Evolutionary conservation across 2,113 vertebrate genomes (phyloP), one percentile per base, ranked within the genome.

Genomic region (Engraulis encrasicolus): DNA sequence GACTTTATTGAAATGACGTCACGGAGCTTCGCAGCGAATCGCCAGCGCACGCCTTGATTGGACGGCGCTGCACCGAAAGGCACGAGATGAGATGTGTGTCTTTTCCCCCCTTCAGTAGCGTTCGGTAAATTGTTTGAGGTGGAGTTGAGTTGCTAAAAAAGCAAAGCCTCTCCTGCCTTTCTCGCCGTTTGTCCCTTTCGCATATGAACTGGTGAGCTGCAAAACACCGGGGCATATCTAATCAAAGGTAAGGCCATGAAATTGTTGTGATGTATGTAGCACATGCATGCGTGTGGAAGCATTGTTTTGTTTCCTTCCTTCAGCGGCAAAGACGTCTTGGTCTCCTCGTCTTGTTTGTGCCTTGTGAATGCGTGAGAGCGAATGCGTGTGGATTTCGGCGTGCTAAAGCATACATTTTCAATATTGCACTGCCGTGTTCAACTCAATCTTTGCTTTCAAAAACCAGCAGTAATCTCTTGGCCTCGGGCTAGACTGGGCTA

Each of bases 1-100:
- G 58, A 23, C 58, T 66, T 66, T 66, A 66, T 66, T 66, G 58
- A 66, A 66, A 66, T 66, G 58, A 66, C 58, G 31, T 66, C 58
- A 66, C 58, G 11, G 58, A 23, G n/a, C n/a, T 14, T 66, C 58
- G 23, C 23, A 66, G 58, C 58, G 58, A 66, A 66, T 66, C 58
- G n/a, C 58, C 1, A 1, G 9, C 31, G 58, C 58, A 31, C 58
- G 58, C 7, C 58, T 66, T 66, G 58, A 66, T 66, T 66, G 58
- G 58, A 66, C 58, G 27, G 6, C n/a, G 6, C 7, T 31, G 58
- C n/a, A 12, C n/a, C 0, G 58, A 66, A n/a, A 23, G 54, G 54
- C 54, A 61, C 20, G 20, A 61, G 54, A 61, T 61, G 54, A n/a
- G n/a, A n/a, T n/a, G n/a, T n/a, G n/a, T n/a, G n/a, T n/a, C n/a